Conservation (phyloP, 2,797 vertebrate species). For the Loriculus beryllinus region DNA sequence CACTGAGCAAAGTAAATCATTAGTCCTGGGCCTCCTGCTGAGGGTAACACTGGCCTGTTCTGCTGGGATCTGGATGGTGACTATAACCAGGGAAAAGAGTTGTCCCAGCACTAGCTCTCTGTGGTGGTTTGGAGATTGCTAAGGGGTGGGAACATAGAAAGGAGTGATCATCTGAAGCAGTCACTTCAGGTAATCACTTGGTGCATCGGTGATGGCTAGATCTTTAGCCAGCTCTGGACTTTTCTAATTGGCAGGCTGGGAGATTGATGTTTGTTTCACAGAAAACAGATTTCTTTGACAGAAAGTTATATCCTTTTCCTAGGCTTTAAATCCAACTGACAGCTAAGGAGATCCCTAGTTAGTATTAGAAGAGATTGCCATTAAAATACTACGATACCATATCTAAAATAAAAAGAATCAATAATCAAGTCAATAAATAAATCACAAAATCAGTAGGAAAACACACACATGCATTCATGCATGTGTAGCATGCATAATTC, state of each 20-base stretch:
- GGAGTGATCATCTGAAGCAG: not conserved
- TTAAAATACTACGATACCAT: not conserved
- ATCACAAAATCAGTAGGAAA: not conserved
- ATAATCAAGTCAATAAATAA: not conserved
- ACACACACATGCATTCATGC: not conserved
- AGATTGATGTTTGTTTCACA: not conserved
- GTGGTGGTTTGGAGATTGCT: not conserved
- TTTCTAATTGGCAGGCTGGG: not conserved
- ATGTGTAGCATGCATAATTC: not conserved
- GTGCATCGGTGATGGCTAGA: not conserved
- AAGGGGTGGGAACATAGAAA: not conserved
- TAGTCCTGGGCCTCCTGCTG: not conserved
- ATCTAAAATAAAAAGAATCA: not conserved
- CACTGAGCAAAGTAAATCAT: not conserved
- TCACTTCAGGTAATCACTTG: not conserved
- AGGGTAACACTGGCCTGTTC: not conserved
- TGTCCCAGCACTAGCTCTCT: rapidly evolving
- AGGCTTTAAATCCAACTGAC: not conserved
- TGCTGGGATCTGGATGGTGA: not conserved
- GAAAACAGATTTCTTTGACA: not conserved
- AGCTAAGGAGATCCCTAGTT: not conserved
- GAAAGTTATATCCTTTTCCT: not conserved
- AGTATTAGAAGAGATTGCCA: not conserved
- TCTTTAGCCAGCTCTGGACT: not conserved
- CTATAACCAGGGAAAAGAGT: not conserved